Base-by-base conservation (phyloP, 2,888 invertebrate species). In the Pyrocoelia pectoralis region DNA sequence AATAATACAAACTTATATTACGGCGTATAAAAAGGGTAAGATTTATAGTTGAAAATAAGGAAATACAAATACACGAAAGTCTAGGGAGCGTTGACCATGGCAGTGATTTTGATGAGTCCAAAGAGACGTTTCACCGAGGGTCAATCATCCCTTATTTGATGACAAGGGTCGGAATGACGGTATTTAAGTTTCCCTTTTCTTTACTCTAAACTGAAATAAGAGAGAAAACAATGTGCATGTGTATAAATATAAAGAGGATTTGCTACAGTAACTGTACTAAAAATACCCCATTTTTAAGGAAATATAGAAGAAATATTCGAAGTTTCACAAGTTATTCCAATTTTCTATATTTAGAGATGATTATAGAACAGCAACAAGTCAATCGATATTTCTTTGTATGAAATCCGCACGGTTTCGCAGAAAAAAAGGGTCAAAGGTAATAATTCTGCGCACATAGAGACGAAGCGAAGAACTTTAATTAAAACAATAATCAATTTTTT, bases 101-200 rank as follows among this genome's bases (percentile, higher is more conserved):
- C 72, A 72, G 73, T 74, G 76, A 76, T 75, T 75, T 71, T 72
- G 72, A 76, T 72, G 72, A 71, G 70, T 69, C 73, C 75, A 60
- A 70, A 61, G 74, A 72, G 72, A 71, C 73, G 69, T 65, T 71
- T 64, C 67, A 63, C 68, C 61, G 67, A 74, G 75, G 76, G 75
- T 76, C 77, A 75, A 75, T 76, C 75, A 73, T 75, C 74, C 74
- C 73, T 73, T 71, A 72, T 72, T 74, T 72, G 73, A 69, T 69
- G 73, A 74, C 72, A 73, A 73, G 72, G 72, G 70, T 71, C 66
- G 65, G 46, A 59, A 68, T 56, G 61, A 65, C 59, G 57, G 66
- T 68, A 67, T 68, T 71, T 71, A 71, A 68, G 68, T 61, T 65
- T 51, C 65, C 62, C 60, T 54, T 52, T 60, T 59, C 51, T 57